phyloP scores from a whole-genome alignment of 2,888 invertebrate genomes.

The Athripsodes cinereus region DNA sequence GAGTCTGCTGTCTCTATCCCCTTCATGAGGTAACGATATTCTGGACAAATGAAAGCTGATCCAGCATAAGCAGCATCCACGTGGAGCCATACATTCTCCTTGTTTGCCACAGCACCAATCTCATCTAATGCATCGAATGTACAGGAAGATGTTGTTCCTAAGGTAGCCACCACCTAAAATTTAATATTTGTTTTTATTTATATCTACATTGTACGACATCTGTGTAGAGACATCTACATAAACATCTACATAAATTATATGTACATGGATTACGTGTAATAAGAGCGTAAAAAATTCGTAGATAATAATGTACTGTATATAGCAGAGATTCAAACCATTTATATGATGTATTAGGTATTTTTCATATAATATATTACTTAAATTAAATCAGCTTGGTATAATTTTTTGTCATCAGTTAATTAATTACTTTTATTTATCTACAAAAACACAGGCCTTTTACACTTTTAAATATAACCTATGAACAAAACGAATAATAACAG shows the following conservation, averaged over 20 bases:
- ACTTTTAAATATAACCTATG: no score
- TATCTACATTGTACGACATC: not conserved
- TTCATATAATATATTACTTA: no score
- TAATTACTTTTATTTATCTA: no score
- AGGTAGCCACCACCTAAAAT: conserved; percentile 70
- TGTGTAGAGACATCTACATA: no score
- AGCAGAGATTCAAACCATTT: not conserved
- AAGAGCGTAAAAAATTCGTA: no score
- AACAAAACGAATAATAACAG: no score
- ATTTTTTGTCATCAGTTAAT: no score
- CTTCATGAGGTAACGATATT: conserved; percentile 85
- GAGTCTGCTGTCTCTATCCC: conserved; percentile 89
- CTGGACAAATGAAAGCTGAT: conserved; percentile 94
- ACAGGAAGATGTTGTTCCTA: conserved; percentile 95
- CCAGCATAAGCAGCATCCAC: conserved; percentile 97
- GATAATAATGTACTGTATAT: not conserved
- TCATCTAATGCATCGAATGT: conserved; percentile 88
- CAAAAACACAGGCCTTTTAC: no score
- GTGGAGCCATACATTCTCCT: conserved; percentile 82
- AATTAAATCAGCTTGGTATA: no score
- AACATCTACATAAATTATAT: no score
- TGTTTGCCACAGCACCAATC: conserved; percentile 81
- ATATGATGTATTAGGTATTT: no score
- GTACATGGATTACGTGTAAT: no score
- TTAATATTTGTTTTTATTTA: not conserved